Base-by-base conservation (phyloP, 2,888 invertebrate species). In the Polymixis flavicincta region DNA sequence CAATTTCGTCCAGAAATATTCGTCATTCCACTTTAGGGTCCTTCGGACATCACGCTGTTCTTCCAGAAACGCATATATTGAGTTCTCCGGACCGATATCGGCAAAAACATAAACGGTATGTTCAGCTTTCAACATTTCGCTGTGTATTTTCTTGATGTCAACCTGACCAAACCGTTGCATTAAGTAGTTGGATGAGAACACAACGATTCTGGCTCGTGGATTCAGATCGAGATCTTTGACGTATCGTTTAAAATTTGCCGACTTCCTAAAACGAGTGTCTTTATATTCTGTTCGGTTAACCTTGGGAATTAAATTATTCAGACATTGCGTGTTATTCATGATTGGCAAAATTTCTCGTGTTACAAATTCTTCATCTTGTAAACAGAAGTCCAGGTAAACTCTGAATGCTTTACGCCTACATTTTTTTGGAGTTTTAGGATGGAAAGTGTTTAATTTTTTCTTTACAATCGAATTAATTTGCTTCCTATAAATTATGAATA, bases 151-250 rank as follows among this genome's bases (percentile, higher is more conserved):
- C 89, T 94, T 95, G 87, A 96, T 95, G 80, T 94, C 94, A 68
- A 96, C 93, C 63, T 95, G 92, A 84, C 93, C 93, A 88, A 95
- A 96, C 78, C 91, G 90, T 72, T 94, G 92, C 85, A 91, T 93
- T 90, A 96, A 91, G 86, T 94, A 96, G 89, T 95, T 95, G 25
- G 94, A 93, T 11, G 96, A 94, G 87, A 96, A 96, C 79, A 96
- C 89, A 54, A 95, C 92, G 50, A 95, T 78, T 25, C 89, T 90
- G 17, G 90, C 90, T 63, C 80, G 80, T 37, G 88, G 86, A 74
- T 88, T 86, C 48, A 78, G 85, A 74, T 91, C 91, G 45, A 78
- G 85, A 74, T 91, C 91, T 78, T 90, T 91, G 63, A 87, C 85
- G 80, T 89, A 89, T 71, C 85, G 88, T 32, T 82, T 89, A 32